Percentiles rank a stretch among this genome's conserved stretches.
phyloP scores from a whole-genome alignment of 2,888 invertebrate genomes.

The Amitus sp. region DNA sequence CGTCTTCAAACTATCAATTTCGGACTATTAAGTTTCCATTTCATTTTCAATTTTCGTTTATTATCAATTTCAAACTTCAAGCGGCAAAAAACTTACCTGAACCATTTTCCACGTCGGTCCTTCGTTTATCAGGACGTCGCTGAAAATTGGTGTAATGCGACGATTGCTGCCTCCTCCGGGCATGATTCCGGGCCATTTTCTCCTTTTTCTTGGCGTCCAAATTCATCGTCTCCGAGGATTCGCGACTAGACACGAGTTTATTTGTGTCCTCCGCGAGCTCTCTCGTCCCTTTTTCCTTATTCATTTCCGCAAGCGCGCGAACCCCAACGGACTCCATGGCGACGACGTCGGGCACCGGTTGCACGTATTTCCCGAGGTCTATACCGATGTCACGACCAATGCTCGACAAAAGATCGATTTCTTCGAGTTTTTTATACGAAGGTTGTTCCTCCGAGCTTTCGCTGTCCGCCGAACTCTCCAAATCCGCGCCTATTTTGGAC shows the following conservation, averaged over 20 bases:
- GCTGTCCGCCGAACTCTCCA: constrained; percentile 47
- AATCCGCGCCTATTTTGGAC: constrained; percentile 51
- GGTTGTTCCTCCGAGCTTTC: constrained; percentile 43
- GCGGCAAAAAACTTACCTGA: constrained; percentile 46
- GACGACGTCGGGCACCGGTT: constrained; percentile 62
- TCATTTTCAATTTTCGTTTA: no score
- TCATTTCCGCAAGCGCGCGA: not conserved
- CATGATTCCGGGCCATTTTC: constrained; percentile 67
- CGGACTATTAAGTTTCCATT: no score
- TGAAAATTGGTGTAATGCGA: constrained; percentile 42
- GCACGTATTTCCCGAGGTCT: constrained; percentile 59
- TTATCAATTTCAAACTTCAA: no score
- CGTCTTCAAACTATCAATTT: no score
- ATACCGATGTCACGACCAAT: constrained; percentile 59
- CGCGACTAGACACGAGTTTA: constrained; percentile 53
- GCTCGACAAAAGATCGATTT: constrained; percentile 61
- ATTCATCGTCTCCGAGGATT: constrained; percentile 54
- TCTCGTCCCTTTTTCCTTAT: not conserved
- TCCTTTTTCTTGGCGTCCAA: constrained; percentile 68
- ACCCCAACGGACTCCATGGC: constrained; percentile 53
- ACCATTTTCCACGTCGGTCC: constrained; percentile 50
- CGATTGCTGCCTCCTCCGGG: constrained; percentile 66
- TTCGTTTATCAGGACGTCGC: constrained; percentile 53
- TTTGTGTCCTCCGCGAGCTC: constrained; percentile 53
- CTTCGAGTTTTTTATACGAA: constrained; percentile 57